These are phyloP conservation scores for Chrysolina americana DNA, from an alignment of 2,888 invertebrate species.

Conservation along the genomic window DNA sequence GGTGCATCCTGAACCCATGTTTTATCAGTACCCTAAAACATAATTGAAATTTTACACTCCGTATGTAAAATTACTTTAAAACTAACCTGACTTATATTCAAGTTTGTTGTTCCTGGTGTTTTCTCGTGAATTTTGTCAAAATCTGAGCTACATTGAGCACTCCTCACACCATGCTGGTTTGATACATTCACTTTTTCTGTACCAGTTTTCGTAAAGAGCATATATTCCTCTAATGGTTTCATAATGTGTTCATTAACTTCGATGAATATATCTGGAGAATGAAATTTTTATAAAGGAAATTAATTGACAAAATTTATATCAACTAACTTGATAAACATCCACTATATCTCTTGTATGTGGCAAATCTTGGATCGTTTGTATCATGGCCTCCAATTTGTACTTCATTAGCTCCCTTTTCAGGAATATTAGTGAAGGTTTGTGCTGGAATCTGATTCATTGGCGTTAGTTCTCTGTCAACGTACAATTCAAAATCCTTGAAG, in stretches of 20 bases:
- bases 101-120: constrained; percentile 72
- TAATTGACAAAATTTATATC: neutral
- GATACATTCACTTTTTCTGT: constrained; percentile 90
- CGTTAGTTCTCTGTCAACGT: constrained; percentile 84
- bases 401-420: constrained; percentile 82
- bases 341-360: constrained; percentile 88
- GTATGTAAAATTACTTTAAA: neutral
- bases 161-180: constrained; percentile 87
- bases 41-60: neutral
- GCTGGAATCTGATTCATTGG: constrained; percentile 79
- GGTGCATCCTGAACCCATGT: constrained; percentile 91
- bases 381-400: constrained; percentile 91
- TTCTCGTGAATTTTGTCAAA: constrained; percentile 78
- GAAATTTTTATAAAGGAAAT: constrained; percentile 4
- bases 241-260: constrained; percentile 89
- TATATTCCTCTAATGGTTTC: constrained; percentile 92
- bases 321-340: constrained; percentile 90
- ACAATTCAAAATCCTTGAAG: constrained; percentile 79
- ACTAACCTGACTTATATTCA: constrained; percentile 74
- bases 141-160: constrained; percentile 87
- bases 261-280: constrained; percentile 82
- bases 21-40: constrained; percentile 79
- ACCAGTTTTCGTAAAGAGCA: constrained; percentile 89
- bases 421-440: constrained; percentile 78
- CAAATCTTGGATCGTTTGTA: constrained; percentile 86